These are phyloP conservation scores for Slavum lentiscoides DNA, from an alignment of 2,888 invertebrate species.

Conservation along the genomic window DNA sequence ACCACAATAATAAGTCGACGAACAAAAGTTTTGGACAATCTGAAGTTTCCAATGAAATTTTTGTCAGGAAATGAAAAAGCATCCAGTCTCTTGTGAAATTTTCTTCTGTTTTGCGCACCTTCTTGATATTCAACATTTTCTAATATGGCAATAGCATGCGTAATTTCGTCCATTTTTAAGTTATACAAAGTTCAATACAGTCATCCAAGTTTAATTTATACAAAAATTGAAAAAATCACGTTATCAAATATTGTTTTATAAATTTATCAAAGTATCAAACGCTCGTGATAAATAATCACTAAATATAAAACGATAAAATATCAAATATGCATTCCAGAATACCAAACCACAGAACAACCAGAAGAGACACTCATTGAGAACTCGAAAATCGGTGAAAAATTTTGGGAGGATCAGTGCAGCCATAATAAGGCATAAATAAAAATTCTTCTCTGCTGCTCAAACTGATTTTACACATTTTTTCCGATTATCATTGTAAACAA, in stretches of 20 bases:
- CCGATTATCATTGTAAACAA: too few species aligned
- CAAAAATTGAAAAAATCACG: not conserved
- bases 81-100: not conserved
- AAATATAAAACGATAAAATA: not conserved
- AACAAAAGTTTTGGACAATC: constrained; percentile 4
- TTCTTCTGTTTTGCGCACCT: constrained; percentile 1
- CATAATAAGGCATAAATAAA: too few species aligned
- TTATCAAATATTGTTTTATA: not conserved
- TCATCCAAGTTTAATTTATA: not conserved
- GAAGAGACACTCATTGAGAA: too few species aligned
- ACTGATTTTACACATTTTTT: too few species aligned
- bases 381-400: too few species aligned
- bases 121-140: constrained; percentile 7
- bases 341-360: not conserved
- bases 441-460: too few species aligned
- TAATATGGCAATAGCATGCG: not conserved
- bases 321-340: not conserved
- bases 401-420: too few species aligned
- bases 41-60: constrained; percentile 7
- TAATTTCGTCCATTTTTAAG: not conserved
- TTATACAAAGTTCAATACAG: not conserved
- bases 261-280: not conserved
- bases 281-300: not conserved
- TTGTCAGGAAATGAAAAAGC: constrained; percentile 1
- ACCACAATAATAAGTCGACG: not conserved